These are phyloP conservation scores for Phymatocera aterrima DNA, from an alignment of 2,888 invertebrate genomes.

Conservation along the genomic window DNA sequence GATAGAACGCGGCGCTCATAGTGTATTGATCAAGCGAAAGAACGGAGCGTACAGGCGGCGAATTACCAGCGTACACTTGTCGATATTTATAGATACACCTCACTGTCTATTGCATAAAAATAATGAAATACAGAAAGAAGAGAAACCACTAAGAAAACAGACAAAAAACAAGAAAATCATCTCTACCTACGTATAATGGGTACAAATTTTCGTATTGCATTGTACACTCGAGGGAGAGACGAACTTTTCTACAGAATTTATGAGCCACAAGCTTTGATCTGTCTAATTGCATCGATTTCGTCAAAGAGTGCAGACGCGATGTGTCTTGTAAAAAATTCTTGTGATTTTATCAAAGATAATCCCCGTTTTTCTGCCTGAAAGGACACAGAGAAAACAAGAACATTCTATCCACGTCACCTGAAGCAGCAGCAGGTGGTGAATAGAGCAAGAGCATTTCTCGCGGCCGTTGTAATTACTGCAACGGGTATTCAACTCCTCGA, in stretches of 20 bases:
- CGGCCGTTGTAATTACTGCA: conserved; percentile 55
- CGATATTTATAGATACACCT: conserved; percentile 37
- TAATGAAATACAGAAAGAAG: neutral
- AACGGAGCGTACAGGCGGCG: neutral
- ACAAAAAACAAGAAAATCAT: neutral
- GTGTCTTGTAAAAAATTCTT: no score
- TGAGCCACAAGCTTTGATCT: no score
- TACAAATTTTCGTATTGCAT: no score
- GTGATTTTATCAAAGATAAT: no score
- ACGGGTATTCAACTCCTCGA: neutral
- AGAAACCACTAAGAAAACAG: neutral
- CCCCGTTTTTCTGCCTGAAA: no score
- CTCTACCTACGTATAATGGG: no score
- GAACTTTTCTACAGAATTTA: no score
- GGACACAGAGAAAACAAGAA: neutral
- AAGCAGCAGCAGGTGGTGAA: conserved; percentile 63
- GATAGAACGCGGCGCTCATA: neutral
- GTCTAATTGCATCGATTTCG: no score
- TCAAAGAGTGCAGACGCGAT: no score
- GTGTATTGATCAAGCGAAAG: conserved; percentile 34
- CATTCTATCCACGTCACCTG: conserved; percentile 59
- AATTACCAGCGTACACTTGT: conserved; percentile 20
- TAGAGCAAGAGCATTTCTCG: conserved; percentile 62
- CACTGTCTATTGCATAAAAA: neutral
- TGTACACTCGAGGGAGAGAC: no score